Conservation (phyloP, 1,140 invertebrate genomes). For the Pomacea maculata region DNA sequence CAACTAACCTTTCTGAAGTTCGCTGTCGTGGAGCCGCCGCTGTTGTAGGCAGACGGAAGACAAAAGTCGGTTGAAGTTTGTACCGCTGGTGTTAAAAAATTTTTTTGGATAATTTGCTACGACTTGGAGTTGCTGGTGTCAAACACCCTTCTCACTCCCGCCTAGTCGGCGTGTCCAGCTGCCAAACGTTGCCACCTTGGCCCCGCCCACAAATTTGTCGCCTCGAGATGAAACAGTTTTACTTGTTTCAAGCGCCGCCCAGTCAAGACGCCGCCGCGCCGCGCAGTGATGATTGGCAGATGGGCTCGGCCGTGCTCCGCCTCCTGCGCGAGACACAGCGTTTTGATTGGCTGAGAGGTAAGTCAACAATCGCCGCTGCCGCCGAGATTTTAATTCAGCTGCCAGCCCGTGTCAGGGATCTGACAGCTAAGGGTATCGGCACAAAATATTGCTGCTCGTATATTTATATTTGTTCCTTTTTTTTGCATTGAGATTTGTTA, state of each 20-base stretch:
- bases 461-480: no score
- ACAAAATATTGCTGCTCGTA: no score
- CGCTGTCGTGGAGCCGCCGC: no score
- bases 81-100: no score
- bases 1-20: no score
- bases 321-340: neutral
- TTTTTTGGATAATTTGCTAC: no score
- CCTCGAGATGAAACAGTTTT: conserved; percentile 9
- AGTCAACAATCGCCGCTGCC: neutral
- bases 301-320: neutral
- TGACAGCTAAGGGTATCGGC: no score
- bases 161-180: neutral
- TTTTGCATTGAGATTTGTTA: no score
- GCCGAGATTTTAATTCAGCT: conserved; percentile 4
- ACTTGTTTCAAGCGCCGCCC: neutral
- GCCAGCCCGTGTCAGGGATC: conserved; percentile 13
- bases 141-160: neutral
- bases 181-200: neutral
- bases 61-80: no score
- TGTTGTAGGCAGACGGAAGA: no score
- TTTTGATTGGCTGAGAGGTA: neutral
- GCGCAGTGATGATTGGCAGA: conserved; percentile 9
- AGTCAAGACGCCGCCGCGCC: no score
- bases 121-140: no score
- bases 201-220: neutral